Conservation (phyloP, 23 tunicate genomes). For the Trididemnum miniatum region DNA sequence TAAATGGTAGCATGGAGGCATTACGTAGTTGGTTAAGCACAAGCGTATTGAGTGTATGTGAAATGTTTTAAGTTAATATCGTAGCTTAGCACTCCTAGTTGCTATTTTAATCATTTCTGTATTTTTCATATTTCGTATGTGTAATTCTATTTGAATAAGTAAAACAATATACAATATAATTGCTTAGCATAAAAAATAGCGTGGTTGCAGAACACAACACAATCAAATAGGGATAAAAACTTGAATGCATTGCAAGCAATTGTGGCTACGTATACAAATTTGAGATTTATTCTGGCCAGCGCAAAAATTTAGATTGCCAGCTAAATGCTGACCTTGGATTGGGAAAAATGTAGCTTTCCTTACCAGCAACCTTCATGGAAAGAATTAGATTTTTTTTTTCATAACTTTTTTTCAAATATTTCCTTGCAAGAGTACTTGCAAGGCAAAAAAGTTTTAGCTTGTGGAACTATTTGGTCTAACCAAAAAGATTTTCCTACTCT, state of each 20-base stretch:
- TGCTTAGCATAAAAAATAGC: too few species aligned
- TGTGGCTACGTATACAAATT: slow-evolving; percentile 15
- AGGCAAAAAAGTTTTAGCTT: neutral
- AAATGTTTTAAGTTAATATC: too few species aligned
- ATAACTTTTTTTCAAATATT: slow-evolving; percentile 12
- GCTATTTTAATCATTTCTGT: too few species aligned
- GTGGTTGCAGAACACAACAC: too few species aligned
- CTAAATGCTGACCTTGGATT: slow-evolving; percentile 12
- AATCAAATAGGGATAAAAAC: slow-evolving; percentile 19
- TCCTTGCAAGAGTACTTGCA: neutral
- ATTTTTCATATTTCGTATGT: too few species aligned
- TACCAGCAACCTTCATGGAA: neutral
- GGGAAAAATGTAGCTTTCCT: neutral
- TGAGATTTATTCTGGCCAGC: slow-evolving; percentile 5
- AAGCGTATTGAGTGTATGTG: too few species aligned
- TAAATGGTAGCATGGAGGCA: too few species aligned
- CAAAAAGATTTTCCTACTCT: slow-evolving; percentile 21
- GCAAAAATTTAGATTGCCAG: neutral
- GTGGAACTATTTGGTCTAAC: slow-evolving; percentile 27
- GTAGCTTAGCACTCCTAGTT: too few species aligned
- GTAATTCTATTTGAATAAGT: too few species aligned
- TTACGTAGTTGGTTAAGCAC: too few species aligned
- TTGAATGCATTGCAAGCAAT: neutral
- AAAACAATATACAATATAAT: too few species aligned
- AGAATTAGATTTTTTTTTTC: neutral